Base-by-base conservation (phyloP, 2,888 invertebrate species). In the Perizoma affinitatum region DNA sequence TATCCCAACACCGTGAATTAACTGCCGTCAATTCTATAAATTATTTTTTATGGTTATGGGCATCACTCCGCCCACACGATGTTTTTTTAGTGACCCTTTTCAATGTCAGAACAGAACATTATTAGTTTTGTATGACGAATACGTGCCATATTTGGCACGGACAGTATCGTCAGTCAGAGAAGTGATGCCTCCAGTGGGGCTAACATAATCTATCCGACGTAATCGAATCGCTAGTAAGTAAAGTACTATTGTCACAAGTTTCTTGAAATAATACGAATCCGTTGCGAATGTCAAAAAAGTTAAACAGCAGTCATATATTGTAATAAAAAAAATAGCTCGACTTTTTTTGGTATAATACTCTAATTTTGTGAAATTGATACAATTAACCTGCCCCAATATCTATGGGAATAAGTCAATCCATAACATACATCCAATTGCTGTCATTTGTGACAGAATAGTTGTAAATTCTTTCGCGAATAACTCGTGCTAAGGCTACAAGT, bases 81-180 rank as follows among this genome's bases (percentile, higher is more conserved):
- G 11, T 33, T 22, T 35, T 42, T 46, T 35, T 58, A n/a, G 41
- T 38, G 61, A 61, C 57, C 61, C 57, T 61, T 61, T 53, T 61
- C 61, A 61, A 61, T 49, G 61, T 50, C 47, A 53, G 3, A 52
- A 36, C 47, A 53, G 3, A 52, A 36, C 35, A n/a, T 43, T 9
- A 34, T 34, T 34, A 5, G 33, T 5, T 11, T 34, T 58, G 46
- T 47, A 43, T 58, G 58, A 47, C 47, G 41, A 51, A 50, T 42
- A 36, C n/a, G 33, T 22, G 11, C 42, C 47, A 35, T 54, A 34
- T 48, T 57, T 41, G 50, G 33, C 35, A 46, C 33, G 47, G 36
- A 36, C 36, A 52, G 9, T 41, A 48, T 49, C 38, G 49, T 50
- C 41, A 47, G 35, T 54, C 11, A 40, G 41, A 5, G 11, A 47